These are phyloP conservation scores for Eurosta solidaginis DNA, from an alignment of 1,140 invertebrate genomes.

Conservation along the genomic window DNA sequence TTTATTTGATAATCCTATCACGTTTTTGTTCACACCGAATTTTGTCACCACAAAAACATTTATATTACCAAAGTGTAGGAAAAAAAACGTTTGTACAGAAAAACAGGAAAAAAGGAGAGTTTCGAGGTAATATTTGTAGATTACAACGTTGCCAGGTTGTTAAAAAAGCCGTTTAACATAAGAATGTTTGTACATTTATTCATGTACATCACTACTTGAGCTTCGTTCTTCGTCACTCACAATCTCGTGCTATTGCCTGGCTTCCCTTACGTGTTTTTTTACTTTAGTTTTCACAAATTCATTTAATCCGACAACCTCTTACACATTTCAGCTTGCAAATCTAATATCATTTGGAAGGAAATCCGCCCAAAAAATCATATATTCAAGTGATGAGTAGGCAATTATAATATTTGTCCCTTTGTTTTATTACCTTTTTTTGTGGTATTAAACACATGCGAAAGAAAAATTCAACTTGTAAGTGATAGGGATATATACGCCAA, in stretches of 20 bases:
- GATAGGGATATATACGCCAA: neutral
- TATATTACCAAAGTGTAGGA: neutral
- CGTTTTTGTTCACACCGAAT: constrained; percentile 10
- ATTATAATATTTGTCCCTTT: constrained; percentile 28
- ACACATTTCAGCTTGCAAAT: no score
- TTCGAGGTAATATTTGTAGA: neutral
- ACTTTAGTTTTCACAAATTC: neutral
- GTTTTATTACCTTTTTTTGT: neutral
- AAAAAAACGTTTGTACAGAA: neutral
- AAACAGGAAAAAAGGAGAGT: neutral
- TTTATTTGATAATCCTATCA: constrained; percentile 13
- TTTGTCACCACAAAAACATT: constrained; percentile 24
- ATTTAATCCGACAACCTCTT: neutral
- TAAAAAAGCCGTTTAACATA: no score
- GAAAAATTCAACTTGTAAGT: neutral
- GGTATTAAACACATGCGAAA: neutral
- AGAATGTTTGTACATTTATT: no score
- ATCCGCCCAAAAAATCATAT: neutral
- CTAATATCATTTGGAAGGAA: neutral
- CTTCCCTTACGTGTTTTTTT: neutral
- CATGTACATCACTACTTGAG: no score
- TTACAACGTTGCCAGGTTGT: neutral
- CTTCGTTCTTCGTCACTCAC: no score
- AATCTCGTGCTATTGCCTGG: neutral
- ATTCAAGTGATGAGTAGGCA: constrained; percentile 20